A percentile compares a stretch with the other conserved stretches of the same genome.
Evolutionary conservation across 2,888 invertebrate species (phyloP).

Genomic region (Fragum whitleyi): DNA sequence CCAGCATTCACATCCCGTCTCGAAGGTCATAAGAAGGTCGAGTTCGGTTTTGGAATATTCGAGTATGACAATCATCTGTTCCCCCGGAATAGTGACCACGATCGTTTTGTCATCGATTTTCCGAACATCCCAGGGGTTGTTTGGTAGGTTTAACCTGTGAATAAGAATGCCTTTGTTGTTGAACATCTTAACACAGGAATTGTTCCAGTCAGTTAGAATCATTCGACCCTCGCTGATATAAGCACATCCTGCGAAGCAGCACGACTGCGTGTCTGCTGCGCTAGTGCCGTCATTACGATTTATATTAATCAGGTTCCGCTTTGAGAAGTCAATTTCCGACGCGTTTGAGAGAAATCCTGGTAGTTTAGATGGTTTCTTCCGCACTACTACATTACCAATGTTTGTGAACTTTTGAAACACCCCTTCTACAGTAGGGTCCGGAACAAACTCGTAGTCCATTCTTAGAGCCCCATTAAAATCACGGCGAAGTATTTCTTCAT

Average conservation of each 20-base stretch:
- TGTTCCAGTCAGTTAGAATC: slow-evolving; percentile 63
- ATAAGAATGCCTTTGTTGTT: slow-evolving; percentile 46
- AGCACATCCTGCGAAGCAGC: slow-evolving; percentile 53
- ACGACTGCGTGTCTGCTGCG: slow-evolving; percentile 39
- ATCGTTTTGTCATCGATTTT: slow-evolving; percentile 48
- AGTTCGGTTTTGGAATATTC: slow-evolving; percentile 40
- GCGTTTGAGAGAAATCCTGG: slow-evolving; percentile 59
- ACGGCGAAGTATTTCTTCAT: slow-evolving; percentile 61
- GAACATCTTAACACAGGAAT: slow-evolving; percentile 59
- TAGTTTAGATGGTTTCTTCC: slow-evolving; percentile 47
- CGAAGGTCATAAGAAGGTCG: slow-evolving; percentile 38
- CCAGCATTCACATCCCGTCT: slow-evolving; percentile 61
- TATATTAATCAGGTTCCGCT: slow-evolving; percentile 29
- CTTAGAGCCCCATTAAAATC: slow-evolving; percentile 54
- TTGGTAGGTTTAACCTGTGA: slow-evolving; percentile 40
- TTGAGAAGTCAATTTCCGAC: slow-evolving; percentile 42
- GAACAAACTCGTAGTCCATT: slow-evolving; percentile 58
- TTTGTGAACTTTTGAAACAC: slow-evolving; percentile 33
- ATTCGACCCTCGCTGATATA: slow-evolving; percentile 48
- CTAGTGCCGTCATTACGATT: slow-evolving; percentile 36
- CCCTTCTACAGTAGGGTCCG: slow-evolving; percentile 45
- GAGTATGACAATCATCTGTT: slow-evolving; percentile 47
- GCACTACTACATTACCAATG: slow-evolving; percentile 45
- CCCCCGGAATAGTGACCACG: slow-evolving; percentile 57
- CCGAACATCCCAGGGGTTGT: slow-evolving; percentile 63